Evolutionary conservation across 1,140 invertebrate species (phyloP).

Genomic region (Zaprionus tsacasi): DNA sequence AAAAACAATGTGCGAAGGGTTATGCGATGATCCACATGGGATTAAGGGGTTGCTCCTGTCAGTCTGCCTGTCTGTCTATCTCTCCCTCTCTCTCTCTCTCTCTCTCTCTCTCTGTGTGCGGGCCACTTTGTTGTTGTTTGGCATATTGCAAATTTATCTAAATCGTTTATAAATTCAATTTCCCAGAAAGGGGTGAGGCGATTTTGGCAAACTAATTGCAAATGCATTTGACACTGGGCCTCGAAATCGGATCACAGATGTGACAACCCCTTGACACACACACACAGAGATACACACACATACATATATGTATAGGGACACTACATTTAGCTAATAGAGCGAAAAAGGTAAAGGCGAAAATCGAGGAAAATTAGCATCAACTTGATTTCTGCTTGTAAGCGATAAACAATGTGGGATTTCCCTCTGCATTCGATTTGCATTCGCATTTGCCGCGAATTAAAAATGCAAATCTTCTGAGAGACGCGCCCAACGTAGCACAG

Average conservation of each 20-base stretch:
- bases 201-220: conserved; percentile 74
- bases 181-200: conserved; percentile 32
- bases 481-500: not conserved
- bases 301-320: not conserved
- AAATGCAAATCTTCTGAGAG: conserved; percentile 50
- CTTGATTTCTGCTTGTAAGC: conserved; percentile 73
- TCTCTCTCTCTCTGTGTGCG: conserved; percentile 19
- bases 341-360: conserved; percentile 36
- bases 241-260: conserved; percentile 47
- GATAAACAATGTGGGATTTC: conserved; percentile 65
- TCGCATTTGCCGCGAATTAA: conserved; percentile 19
- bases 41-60: not conserved
- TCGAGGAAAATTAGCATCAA: conserved; percentile 51
- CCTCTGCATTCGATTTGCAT: conserved; percentile 52
- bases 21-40: conserved; percentile 21
- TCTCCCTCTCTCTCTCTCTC: not conserved
- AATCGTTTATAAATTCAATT: conserved; percentile 77
- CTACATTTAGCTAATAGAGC: conserved; percentile 69
- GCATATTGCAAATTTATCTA: conserved; percentile 69
- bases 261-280: conserved; percentile 63
- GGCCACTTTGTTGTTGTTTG: conserved; percentile 51
- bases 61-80: no score
- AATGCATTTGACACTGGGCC: conserved; percentile 68
- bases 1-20: conserved; percentile 55
- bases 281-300: conserved; percentile 8